These are phyloP conservation scores for Brachyalestes nurse DNA, from an alignment of 2,797 vertebrate species.

Conservation along the genomic window DNA sequence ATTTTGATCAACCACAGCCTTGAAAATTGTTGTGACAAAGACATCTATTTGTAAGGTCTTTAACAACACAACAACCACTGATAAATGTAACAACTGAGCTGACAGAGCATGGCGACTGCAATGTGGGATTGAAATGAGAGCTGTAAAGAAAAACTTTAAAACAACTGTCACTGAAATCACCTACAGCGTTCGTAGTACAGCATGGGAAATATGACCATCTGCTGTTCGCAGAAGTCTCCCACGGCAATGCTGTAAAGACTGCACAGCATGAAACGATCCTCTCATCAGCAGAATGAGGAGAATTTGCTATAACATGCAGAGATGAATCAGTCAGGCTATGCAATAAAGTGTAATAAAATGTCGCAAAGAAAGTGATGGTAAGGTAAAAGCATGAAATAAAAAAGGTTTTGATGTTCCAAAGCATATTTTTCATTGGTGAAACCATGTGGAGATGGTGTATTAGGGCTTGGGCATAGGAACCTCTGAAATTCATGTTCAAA, in stretches of 20 bases:
- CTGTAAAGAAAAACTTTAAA: neutral
- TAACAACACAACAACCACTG: neutral
- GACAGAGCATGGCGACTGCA: neutral
- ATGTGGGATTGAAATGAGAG: neutral
- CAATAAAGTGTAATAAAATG: neutral
- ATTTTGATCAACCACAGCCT: neutral
- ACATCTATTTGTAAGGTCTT: neutral
- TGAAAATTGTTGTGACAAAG: neutral
- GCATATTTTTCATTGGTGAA: neutral
- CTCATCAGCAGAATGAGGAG: neutral
- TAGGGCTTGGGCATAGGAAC: neutral
- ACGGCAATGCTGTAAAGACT: neutral
- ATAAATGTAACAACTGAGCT: neutral
- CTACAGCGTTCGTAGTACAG: neutral
- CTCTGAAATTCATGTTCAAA: neutral
- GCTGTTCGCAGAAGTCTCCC: neutral
- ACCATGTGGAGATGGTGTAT: too few relatives aligned
- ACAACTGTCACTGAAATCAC: neutral
- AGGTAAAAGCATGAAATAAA: neutral
- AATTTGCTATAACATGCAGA: neutral
- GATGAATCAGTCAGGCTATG: neutral
- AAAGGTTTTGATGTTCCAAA: neutral
- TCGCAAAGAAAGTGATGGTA: neutral
- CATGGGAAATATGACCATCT: neutral
- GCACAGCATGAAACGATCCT: neutral